These are phyloP conservation scores for Drosophila formosana DNA, from an alignment of 2,888 invertebrate genomes.

Conservation along the genomic window DNA sequence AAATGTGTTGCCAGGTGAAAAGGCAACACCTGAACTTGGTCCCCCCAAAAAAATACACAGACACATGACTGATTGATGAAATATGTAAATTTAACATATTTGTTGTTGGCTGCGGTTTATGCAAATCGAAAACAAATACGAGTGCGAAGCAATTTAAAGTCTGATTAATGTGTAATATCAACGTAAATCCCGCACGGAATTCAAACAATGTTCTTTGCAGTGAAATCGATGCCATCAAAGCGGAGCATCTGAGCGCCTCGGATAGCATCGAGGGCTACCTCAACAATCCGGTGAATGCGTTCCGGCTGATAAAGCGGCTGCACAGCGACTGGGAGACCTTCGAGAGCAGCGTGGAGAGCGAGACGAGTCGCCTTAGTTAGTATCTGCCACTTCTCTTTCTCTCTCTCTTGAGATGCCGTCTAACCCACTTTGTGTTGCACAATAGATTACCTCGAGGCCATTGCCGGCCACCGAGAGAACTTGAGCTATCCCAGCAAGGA, in stretches of 20 bases:
- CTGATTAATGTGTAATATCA: constrained; percentile 43
- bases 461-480: constrained; percentile 89
- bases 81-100: constrained; percentile 42
- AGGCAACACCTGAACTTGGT: constrained; percentile 14
- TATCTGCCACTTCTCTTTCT: constrained; percentile 25
- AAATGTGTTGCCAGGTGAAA: constrained; percentile 30
- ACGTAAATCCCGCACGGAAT: constrained; percentile 11
- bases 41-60: background rate
- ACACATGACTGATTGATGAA: constrained; percentile 19
- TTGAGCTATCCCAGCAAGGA: constrained; percentile 95
- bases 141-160: constrained; percentile 37
- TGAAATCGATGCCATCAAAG: constrained; percentile 88
- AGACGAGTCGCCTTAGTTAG: constrained; percentile 86
- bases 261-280: constrained; percentile 91
- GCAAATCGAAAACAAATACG: constrained; percentile 41
- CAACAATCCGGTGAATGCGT: constrained; percentile 97
- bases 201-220: constrained; percentile 56
- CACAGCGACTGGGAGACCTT: constrained; percentile 95
- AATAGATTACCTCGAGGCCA: constrained; percentile 90
- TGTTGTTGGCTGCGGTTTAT: constrained; percentile 28
- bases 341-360: constrained; percentile 89
- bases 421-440: constrained; percentile 20
- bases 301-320: constrained; percentile 95
- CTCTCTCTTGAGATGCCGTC: constrained; percentile 1
- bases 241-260: constrained; percentile 91